A percentile compares a stretch with the other conserved stretches of the same genome.
Evolutionary conservation across 2,888 invertebrate genomes (phyloP).

Genomic region (Galerucella nymphaeae): DNA sequence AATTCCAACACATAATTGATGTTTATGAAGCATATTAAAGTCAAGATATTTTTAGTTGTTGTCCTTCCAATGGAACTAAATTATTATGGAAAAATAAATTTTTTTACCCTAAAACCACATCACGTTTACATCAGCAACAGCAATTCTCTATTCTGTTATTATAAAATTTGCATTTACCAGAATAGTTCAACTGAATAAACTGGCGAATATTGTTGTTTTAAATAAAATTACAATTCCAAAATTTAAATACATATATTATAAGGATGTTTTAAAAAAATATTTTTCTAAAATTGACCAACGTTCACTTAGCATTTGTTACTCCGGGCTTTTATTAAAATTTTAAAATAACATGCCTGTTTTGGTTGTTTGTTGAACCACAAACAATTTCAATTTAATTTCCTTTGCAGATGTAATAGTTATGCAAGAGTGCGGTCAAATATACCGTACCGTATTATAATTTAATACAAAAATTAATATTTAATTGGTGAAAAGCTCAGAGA

Average conservation of each 20-base stretch:
- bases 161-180: neutral
- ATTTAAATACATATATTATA: neutral
- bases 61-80: too few species aligned
- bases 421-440: neutral
- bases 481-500: constrained; percentile 22
- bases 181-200: neutral
- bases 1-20: neutral
- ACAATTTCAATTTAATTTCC: neutral
- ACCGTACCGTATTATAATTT: constrained; percentile 20
- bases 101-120: neutral
- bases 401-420: constrained; percentile 2
- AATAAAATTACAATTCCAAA: neutral
- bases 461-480: constrained; percentile 29
- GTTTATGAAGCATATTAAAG: neutral
- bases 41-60: neutral
- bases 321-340: too few species aligned
- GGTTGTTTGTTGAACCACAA: neutral
- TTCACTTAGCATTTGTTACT: too few species aligned
- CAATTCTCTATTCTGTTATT: neutral
- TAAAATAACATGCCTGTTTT: neutral
- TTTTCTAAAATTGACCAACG: too few species aligned
- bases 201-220: too few species aligned
- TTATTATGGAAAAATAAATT: too few species aligned
- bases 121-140: too few species aligned
- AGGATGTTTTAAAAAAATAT: too few species aligned